phyloP scores from a whole-genome alignment of 64 coral and sea anemone species.

The Porites australiensis region DNA sequence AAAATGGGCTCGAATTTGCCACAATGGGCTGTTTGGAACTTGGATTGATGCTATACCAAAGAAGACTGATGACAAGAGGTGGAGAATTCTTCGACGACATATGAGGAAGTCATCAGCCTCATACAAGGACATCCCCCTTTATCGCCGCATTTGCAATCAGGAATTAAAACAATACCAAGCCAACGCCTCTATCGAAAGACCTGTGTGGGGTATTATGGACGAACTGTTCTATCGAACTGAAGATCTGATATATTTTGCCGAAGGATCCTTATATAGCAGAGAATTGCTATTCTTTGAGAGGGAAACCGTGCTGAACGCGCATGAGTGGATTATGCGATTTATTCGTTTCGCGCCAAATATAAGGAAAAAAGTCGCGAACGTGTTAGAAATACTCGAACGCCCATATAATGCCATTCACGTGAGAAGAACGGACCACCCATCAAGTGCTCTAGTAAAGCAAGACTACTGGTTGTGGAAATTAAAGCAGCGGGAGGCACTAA shows the following conservation, averaged over 20 bases:
- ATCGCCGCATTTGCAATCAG: slow-evolving; percentile 65
- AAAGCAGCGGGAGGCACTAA: slow-evolving; percentile 38
- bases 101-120: background rate
- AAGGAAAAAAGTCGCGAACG: slow-evolving; percentile 1
- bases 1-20: slow-evolving; percentile 76
- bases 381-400: slow-evolving; percentile 36
- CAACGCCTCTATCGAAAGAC: background rate
- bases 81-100: slow-evolving; percentile 20
- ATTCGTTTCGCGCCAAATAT: slow-evolving; percentile 78
- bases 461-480: slow-evolving; percentile 70
- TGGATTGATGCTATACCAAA: slow-evolving; percentile 88
- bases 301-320: slow-evolving; percentile 69
- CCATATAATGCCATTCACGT: slow-evolving; percentile 90
- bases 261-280: slow-evolving; percentile 86
- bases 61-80: slow-evolving; percentile 40
- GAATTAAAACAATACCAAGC: slow-evolving; percentile 14
- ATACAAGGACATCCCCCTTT: slow-evolving; percentile 40
- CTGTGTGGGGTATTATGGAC: slow-evolving; percentile 86
- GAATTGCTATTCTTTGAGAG: slow-evolving; percentile 74
- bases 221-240: slow-evolving; percentile 72
- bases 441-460: slow-evolving; percentile 39
- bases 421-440: slow-evolving; percentile 84
- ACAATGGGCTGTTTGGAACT: slow-evolving; percentile 77
- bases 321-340: slow-evolving; percentile 79
- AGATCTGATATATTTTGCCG: slow-evolving; percentile 89